These are phyloP conservation scores for Hippocampus kuda DNA, from an alignment of 2,797 vertebrate genomes.

Conservation along the genomic window DNA sequence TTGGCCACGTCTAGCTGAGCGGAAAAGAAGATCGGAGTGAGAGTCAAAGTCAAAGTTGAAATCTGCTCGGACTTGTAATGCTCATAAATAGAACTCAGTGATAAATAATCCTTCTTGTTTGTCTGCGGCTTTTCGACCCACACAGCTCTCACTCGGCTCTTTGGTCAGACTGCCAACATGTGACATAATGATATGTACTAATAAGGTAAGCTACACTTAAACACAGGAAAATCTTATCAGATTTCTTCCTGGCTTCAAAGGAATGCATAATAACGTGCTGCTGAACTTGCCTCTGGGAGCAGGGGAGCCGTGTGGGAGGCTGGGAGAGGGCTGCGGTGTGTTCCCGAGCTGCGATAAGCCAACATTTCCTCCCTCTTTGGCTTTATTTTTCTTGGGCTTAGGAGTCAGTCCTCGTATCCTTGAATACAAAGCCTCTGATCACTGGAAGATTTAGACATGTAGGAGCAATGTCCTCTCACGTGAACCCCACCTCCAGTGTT, in stretches of 20 bases:
- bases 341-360: slow-evolving; percentile 63
- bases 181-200: slow-evolving; percentile 51
- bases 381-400: slow-evolving; percentile 63
- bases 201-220: slow-evolving; percentile 57
- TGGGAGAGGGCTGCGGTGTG: slow-evolving; percentile 40
- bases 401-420: slow-evolving; percentile 47
- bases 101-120: slow-evolving; percentile 52
- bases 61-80: slow-evolving; percentile 38
- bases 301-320: slow-evolving; percentile 43
- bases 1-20: slow-evolving; percentile 3
- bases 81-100: slow-evolving; percentile 43
- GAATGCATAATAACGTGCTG: slow-evolving; percentile 39
- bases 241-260: slow-evolving; percentile 50
- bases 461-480: slow-evolving; percentile 39
- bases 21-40: slow-evolving; percentile 24
- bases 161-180: slow-evolving; percentile 36
- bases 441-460: slow-evolving; percentile 39
- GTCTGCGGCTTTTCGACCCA: slow-evolving; percentile 30
- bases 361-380: slow-evolving; percentile 60
- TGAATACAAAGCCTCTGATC: slow-evolving; percentile 48
- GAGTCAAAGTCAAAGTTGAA: slow-evolving; percentile 41
- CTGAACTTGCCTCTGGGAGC: slow-evolving; percentile 50
- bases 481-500: slow-evolving; percentile 46
- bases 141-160: slow-evolving; percentile 46
- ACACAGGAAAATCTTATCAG: slow-evolving; percentile 47